Evolutionary conservation across 2,888 invertebrate species (phyloP), one percentile per base, ranked within the genome.

Genomic region (Alentia gelatinosa): DNA sequence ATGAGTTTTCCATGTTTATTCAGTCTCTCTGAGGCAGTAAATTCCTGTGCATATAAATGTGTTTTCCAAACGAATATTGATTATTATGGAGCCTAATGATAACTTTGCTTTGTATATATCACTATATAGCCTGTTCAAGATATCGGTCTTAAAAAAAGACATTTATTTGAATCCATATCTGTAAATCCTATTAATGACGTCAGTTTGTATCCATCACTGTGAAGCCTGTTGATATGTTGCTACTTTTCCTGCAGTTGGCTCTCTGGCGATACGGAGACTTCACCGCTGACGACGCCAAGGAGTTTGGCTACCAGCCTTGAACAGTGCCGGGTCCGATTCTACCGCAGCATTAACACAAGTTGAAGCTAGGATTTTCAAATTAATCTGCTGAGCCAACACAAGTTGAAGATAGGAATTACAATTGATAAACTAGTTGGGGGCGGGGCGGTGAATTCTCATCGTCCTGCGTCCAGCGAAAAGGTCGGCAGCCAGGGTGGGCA

Each of bases 221-320:
- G n/a, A n/a, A n/a, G n/a, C n/a, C n/a, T n/a, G n/a, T n/a, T n/a
- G n/a, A n/a, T n/a, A n/a, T 9, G 19, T 56, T 56, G 56, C 3
- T 1, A 56, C n/a, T 56, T 19, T 19, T 26, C 37, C 95, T 95
- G 47, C 98, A 98, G 96, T 97, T 97, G 94, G 98, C 98, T 96
- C 98, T 99, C 94, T 99, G 99, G 99, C 98, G 98, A 95, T 99
- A 99, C 96, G 99, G 99, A n/a, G 99, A 99, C 96, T 98, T 99
- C 96, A 98, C 98, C 92, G 98, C 98, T 93, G 98, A 98, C 95
- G 98, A 99, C 96, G 98, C 98, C 84, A 97, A 97, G 94, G 97
- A 97, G 95, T 97, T 97, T 96, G 97, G 97, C 90, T 96, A 95
- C 92, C 90, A 94, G 91, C 89, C 92, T 23, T 94, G 91, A 50